These are phyloP conservation scores for Trilocha varians DNA, from an alignment of 2,888 invertebrate species.

Conservation along the genomic window DNA sequence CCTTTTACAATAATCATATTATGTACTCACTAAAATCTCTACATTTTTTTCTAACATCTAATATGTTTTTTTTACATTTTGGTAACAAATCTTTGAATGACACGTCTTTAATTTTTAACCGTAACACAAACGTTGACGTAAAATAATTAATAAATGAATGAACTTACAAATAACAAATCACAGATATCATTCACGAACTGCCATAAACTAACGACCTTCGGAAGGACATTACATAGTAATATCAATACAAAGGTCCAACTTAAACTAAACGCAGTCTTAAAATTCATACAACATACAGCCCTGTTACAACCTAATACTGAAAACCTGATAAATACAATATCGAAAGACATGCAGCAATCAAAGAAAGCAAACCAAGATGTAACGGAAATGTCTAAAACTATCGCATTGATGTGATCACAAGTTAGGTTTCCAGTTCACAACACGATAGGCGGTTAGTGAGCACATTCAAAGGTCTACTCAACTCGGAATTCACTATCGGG, in stretches of 20 bases:
- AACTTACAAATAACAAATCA: constrained; percentile 63
- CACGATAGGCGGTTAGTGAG: constrained; percentile 42
- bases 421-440: constrained; percentile 27
- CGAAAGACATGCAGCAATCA: constrained; percentile 47
- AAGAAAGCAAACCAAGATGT: constrained; percentile 35
- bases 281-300: constrained; percentile 44
- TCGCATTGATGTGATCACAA: constrained; percentile 31
- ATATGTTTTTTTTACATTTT: not conserved
- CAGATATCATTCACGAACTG: constrained; percentile 60
- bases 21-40: too few relatives aligned
- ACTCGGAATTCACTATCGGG: constrained; percentile 45
- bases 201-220: constrained; percentile 27
- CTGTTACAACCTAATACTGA: constrained; percentile 47
- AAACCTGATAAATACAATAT: constrained; percentile 22
- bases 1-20: too few relatives aligned
- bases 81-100: not conserved
- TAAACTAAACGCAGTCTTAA: constrained; percentile 66
- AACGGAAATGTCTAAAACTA: constrained; percentile 27
- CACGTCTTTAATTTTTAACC: not conserved
- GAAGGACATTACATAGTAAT: constrained; percentile 14
- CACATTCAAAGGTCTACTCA: constrained; percentile 52
- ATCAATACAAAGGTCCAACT: constrained; percentile 24
- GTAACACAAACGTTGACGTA: too few relatives aligned
- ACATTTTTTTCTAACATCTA: too few relatives aligned
- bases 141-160: constrained; percentile 16